These are phyloP conservation scores for Lepidostoma basale DNA, from an alignment of 1,140 invertebrate genomes.

Conservation along the genomic window DNA sequence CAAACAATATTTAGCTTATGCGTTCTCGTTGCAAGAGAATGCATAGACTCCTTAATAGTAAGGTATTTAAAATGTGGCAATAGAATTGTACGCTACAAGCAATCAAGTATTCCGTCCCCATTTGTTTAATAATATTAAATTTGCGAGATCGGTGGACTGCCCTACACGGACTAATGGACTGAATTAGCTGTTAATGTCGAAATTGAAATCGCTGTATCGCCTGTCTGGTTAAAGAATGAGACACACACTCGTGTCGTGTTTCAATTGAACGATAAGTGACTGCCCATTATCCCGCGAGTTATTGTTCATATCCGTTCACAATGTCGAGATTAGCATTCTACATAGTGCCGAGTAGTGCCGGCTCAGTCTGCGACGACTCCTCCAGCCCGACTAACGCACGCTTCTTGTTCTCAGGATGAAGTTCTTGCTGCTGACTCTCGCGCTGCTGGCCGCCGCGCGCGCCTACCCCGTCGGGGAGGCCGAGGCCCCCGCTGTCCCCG, in stretches of 20 bases:
- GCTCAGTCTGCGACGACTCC: constrained; percentile 22
- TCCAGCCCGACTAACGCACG: constrained; percentile 26
- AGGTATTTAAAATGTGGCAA: too few species aligned
- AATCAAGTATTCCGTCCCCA: too few species aligned
- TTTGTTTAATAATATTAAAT: too few species aligned
- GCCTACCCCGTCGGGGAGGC: constrained; percentile 35
- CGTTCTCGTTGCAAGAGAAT: too few species aligned
- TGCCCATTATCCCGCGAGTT: constrained; percentile 34
- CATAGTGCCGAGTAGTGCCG: not conserved
- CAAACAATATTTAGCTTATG: too few species aligned
- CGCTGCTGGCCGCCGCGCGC: constrained; percentile 32
- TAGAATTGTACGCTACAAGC: too few species aligned
- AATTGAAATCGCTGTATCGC: constrained; percentile 28
- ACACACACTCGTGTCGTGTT: constrained; percentile 20
- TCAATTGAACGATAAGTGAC: constrained; percentile 43
- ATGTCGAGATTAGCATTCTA: constrained; percentile 15
- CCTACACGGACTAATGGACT: constrained; percentile 18
- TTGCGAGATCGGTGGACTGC: too few species aligned
- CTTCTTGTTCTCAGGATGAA: constrained; percentile 43
- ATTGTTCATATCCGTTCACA: constrained; percentile 43
- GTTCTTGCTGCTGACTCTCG: constrained; percentile 36
- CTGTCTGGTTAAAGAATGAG: constrained; percentile 11
- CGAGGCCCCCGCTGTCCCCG: too few species aligned
- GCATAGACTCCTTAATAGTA: too few species aligned
- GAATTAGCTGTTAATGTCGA: constrained; percentile 31